These are phyloP conservation scores for Brachionus manjavacas DNA, from an alignment of 1,140 invertebrate genomes.

Conservation along the genomic window DNA sequence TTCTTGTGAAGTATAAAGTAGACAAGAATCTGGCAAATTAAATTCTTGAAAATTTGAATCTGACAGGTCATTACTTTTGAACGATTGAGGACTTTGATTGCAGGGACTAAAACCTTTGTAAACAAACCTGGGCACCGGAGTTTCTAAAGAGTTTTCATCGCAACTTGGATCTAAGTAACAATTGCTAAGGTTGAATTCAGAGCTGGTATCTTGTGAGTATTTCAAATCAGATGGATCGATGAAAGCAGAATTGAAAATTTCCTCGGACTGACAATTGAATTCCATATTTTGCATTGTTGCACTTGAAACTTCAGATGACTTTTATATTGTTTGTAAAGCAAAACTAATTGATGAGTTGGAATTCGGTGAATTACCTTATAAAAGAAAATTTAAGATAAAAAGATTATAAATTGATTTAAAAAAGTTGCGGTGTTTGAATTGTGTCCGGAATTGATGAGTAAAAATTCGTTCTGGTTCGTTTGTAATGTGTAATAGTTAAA, in stretches of 20 bases:
- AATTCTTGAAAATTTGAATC: neutral
- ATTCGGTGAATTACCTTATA: neutral
- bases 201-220: neutral
- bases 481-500: neutral
- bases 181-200: neutral
- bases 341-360: constrained; percentile 18
- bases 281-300: neutral
- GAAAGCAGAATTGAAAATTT: neutral
- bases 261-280: neutral
- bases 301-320: neutral
- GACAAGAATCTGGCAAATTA: neutral
- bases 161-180: neutral
- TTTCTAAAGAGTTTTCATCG: neutral
- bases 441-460: neutral
- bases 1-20: neutral
- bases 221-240: neutral
- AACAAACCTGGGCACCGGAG: neutral
- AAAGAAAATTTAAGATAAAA: neutral
- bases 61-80: neutral
- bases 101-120: too few relatives aligned
- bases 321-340: neutral
- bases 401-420: neutral
- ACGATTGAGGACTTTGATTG: neutral
- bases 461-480: neutral
- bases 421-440: neutral